A percentile compares a stretch with the other conserved stretches of the same genome.
Evolutionary conservation across 2,888 invertebrate genomes (phyloP).

Genomic region (Hemaris fuciformis): DNA sequence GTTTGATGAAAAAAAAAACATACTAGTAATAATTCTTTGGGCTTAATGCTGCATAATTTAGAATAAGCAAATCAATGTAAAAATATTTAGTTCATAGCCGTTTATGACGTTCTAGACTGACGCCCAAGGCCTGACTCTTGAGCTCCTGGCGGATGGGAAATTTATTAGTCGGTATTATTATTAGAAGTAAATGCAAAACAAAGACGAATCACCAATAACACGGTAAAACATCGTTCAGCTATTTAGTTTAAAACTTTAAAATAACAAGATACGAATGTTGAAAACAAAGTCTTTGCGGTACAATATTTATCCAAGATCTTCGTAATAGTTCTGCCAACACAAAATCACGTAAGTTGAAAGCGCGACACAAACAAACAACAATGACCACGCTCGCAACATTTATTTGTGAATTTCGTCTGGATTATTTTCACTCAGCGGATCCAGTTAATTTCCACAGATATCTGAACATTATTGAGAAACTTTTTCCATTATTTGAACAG

Average conservation of each 20-base stretch:
- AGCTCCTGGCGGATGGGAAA: no score
- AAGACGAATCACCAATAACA: not conserved
- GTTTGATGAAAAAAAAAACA: no score
- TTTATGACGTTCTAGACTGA: no score
- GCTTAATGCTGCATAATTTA: no score
- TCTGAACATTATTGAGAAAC: slow-evolving; percentile 46
- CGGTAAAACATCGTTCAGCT: not conserved
- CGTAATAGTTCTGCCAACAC: not conserved
- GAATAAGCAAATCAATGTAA: no score
- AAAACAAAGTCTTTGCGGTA: not conserved
- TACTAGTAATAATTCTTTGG: no score
- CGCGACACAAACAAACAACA: not conserved
- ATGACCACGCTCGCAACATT: not conserved
- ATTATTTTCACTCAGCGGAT: slow-evolving; percentile 31
- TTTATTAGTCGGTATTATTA: no score
- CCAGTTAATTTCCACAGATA: slow-evolving; percentile 41
- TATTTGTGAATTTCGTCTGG: slow-evolving; percentile 16
- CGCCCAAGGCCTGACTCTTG: no score
- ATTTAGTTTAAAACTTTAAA: not conserved
- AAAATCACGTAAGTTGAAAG: not conserved
- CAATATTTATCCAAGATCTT: not conserved
- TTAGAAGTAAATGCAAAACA: no score
- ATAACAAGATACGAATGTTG: not conserved
- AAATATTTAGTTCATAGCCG: no score
- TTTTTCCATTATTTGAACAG: slow-evolving; percentile 57